A percentile compares a stretch with the other conserved stretches of the same genome.
Conservation (phyloP, 2,888 invertebrate genomes). For the Drosophila diplacantha region DNA sequence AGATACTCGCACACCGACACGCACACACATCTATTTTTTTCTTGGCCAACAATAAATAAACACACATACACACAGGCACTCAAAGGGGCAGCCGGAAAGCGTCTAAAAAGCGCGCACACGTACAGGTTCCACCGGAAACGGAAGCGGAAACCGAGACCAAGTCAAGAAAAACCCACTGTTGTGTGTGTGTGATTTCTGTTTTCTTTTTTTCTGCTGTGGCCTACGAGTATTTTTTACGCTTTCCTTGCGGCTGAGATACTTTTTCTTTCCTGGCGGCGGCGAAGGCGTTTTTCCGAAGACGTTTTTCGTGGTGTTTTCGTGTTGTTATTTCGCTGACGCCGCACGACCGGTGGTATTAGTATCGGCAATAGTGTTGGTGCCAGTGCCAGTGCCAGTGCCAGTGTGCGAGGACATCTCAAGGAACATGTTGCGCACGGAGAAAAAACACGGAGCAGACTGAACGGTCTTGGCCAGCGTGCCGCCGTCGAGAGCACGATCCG, state of each 20-base stretch:
- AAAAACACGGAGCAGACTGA: constrained; percentile 63
- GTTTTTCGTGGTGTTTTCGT: constrained; percentile 51
- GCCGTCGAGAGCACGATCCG: constrained; percentile 77
- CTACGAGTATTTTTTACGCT: constrained; percentile 26
- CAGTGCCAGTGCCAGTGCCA: constrained; percentile 37
- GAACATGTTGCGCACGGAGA: constrained; percentile 71
- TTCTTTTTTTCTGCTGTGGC: constrained; percentile 18
- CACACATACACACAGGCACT: constrained; percentile 37
- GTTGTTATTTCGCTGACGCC: constrained; percentile 27
- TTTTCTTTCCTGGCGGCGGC: constrained; percentile 50
- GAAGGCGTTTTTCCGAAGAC: constrained; percentile 55
- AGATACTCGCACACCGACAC: constrained; percentile 41
- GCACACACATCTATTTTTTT: constrained; percentile 31
- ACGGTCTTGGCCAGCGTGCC: constrained; percentile 66
- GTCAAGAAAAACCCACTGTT: constrained; percentile 50
- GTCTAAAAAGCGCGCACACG: constrained; percentile 64
- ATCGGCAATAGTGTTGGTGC: constrained; percentile 6
- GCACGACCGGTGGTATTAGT: constrained; percentile 23
- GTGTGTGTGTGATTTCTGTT: constrained; percentile 23
- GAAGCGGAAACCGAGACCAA: constrained; percentile 58
- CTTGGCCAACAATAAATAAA: constrained; percentile 59
- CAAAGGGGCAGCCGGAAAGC: constrained; percentile 45
- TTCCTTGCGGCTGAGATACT: constrained; percentile 42
- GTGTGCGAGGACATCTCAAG: constrained; percentile 58
- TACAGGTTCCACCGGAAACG: constrained; percentile 59